Base-by-base conservation (phyloP, 2,113 vertebrate genomes). In the Rafetus swinhoei region DNA sequence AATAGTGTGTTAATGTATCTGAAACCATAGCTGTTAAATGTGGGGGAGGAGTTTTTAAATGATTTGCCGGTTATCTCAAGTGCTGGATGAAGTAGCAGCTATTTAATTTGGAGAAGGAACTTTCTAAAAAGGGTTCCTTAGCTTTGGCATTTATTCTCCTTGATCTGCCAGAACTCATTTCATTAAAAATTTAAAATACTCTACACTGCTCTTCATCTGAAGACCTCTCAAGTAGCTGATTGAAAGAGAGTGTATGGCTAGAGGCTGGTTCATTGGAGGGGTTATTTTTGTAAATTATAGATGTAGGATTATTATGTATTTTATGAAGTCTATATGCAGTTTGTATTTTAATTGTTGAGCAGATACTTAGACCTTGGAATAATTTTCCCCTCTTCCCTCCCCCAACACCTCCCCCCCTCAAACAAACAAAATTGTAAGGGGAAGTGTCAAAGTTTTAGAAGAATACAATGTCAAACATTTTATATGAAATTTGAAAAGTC, bases 171-270 rank as follows among this genome's bases (percentile, higher is more conserved):
- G 80, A 93, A 76, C 9, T 13, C 50, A 0, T 13, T 82, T 79
- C 83, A 25, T 91, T 91, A 45, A 24, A 24, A 13, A 92, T 90
- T 21, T 87, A 77, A 87, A 18, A 6, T 53, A 29, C 50, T 32
- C 82, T 81, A 90, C 35, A 85, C 92, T 86, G 62, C 62, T 55
- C 45, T 0, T 7, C 8, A 2, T 87, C 93, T 91, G 45, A 45
- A 45, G 45, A 45, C 45, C 88, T 92, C 82, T 95, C 88, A 90
- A 93, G 19, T 72, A 74, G 62, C 80, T 65, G 25, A 82, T 19
- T 92, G 84, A 88, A 76, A 79, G 92, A 88, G 22, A 74, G 94
- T 85, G 3, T 81, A 88, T 87, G 86, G 88, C 87, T 95, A 92
- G 79, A 87, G 32, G 59, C 32, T 87, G 79, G 14, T 87, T 93